Evolutionary conservation across 2,113 vertebrate species (phyloP), one percentile per base, ranked within the genome.

Genomic region (Campylomormyrus tamandua): DNA sequence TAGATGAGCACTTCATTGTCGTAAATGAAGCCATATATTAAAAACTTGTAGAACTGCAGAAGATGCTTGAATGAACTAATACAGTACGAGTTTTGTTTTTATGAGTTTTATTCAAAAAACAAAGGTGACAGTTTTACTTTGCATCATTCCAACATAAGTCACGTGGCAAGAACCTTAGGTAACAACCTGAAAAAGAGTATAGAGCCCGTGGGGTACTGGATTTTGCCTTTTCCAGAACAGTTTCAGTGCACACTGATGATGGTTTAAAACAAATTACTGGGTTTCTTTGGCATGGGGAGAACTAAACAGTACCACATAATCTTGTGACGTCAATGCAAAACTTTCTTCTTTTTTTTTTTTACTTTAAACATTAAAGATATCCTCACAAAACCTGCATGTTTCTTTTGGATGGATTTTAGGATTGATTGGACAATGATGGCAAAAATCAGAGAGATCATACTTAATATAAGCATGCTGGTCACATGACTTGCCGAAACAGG

Each of bases 301-400:
- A 83, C 77, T 83, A 42, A 83, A 46, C 66, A 87, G 56, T 62
- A 90, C 83, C 83, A 83, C 13, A 4, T 31, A 90, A 87, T 87
- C 89, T 90, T 31, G 15, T 89, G 90, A 93, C 90, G 83, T 83
- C 91, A 92, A 92, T 92, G 92, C 91, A 93, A 89, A 83, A 91
- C 93, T 92, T 74, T 77, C 0, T 31, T 70, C n/a, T n/a, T n/a
- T 31, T 39, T 66, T 90, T 91, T 90, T 92, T 93, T 92, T 10
- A 94, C 95, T 96, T 95, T 95, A 96, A 96, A 96, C 94, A 90
- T 95, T 96, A 96, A 96, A 96, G 94, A 94, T 95, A 95, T 91
- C 92, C 91, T 62, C 93, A 91, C 90, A 93, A 94, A 93, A 91
- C 90, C 70, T 91, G 92, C 88, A 87, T 24, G 87, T 86, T 90